Evolutionary conservation across 2,888 invertebrate species (phyloP).

Genomic region (Trichopria drosophilae): DNA sequence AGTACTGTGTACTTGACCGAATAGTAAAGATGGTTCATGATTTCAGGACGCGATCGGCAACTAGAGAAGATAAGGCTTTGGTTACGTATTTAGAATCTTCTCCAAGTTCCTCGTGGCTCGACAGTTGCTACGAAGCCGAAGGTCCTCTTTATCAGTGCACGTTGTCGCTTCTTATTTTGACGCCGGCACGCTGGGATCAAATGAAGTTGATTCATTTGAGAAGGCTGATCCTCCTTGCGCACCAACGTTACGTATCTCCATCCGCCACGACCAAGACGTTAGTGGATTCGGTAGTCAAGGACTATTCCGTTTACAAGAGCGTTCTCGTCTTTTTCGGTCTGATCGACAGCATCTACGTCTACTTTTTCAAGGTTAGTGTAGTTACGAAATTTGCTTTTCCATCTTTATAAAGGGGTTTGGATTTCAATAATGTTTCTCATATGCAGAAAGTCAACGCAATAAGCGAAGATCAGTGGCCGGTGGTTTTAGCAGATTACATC

Average conservation of each 20-base stretch:
- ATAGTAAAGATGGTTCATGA: not conserved
- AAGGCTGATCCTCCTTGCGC: conserved; percentile 76
- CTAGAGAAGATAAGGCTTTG: conserved; percentile 78
- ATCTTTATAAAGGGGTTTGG: conserved; percentile 1
- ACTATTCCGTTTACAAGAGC: conserved; percentile 82
- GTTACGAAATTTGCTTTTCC: not conserved
- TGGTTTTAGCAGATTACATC: conserved; percentile 87
- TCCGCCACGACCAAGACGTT: conserved; percentile 65
- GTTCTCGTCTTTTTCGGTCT: conserved; percentile 84
- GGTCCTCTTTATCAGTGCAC: conserved; percentile 88
- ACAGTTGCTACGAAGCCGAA: conserved; percentile 86
- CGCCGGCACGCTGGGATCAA: conserved; percentile 76
- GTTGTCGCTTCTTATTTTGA: conserved; percentile 77
- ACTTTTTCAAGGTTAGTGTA: conserved; percentile 78
- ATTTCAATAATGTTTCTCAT: conserved; percentile 13
- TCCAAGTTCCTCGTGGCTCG: conserved; percentile 70
- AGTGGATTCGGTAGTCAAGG: conserved; percentile 63
- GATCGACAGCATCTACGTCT: conserved; percentile 80
- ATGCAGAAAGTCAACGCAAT: conserved; percentile 70
- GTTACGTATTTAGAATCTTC: conserved; percentile 71
- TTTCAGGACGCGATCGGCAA: conserved; percentile 70
- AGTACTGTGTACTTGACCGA: conserved; percentile 7
- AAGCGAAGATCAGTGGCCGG: conserved; percentile 84
- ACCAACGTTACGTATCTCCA: conserved; percentile 71
- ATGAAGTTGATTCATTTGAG: conserved; percentile 73